Conservation (phyloP, 2,113 vertebrate species). For the Pholis gunnellus region DNA sequence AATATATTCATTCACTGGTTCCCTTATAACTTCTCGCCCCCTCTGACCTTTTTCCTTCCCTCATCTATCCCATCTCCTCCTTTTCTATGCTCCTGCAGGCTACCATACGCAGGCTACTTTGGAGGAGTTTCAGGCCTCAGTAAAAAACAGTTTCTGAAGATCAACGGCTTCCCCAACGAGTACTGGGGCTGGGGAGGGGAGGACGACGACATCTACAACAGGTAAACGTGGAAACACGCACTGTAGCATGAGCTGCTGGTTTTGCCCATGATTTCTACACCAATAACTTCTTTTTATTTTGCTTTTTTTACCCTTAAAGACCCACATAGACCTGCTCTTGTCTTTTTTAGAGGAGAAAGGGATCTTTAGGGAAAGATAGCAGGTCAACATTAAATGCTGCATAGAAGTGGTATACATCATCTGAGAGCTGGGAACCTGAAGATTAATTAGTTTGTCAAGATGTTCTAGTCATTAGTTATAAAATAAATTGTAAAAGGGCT, state of each 20-base stretch:
- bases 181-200: conserved; percentile 99
- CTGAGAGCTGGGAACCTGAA: background rate
- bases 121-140: conserved; percentile 98
- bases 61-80: background rate
- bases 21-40: background rate
- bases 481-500: background rate
- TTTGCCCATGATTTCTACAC: background rate
- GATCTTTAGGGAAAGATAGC: background rate
- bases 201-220: conserved; percentile 99
- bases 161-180: conserved; percentile 99
- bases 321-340: background rate
- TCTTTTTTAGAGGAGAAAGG: background rate
- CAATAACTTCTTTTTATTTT: background rate
- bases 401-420: background rate
- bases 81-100: conserved; percentile 78
- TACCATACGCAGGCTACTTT: conserved; percentile 97
- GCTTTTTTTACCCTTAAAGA: background rate
- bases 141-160: conserved; percentile 98
- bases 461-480: background rate
- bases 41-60: background rate
- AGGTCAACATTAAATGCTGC: background rate
- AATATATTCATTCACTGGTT: background rate
- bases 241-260: background rate
- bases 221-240: conserved; percentile 79
- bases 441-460: background rate